Evolutionary conservation across 2,113 vertebrate species (phyloP).

Genomic region (Crotalus tigris): DNA sequence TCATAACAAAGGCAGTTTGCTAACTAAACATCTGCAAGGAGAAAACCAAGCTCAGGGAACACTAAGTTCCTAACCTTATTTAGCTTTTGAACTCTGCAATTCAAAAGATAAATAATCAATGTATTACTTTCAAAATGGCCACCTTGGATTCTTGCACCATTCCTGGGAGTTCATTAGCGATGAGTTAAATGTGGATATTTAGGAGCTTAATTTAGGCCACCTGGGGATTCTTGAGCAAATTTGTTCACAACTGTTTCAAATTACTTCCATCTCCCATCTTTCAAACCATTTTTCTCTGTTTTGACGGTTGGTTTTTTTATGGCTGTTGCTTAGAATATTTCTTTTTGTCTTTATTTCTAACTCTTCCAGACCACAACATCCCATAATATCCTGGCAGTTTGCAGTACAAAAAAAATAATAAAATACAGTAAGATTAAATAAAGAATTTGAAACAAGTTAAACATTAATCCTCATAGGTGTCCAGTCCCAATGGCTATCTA

Average conservation of each 20-base stretch:
- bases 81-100: neutral
- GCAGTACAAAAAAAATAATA: neutral
- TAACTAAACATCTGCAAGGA: neutral
- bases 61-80: neutral
- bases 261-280: neutral
- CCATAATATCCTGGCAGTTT: neutral
- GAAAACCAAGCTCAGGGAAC: neutral
- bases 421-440: neutral
- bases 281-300: neutral
- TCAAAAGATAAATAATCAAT: neutral
- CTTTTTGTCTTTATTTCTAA: neutral
- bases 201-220: conserved; percentile 16
- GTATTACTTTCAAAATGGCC: neutral
- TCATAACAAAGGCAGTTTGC: neutral
- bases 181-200: neutral
- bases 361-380: neutral
- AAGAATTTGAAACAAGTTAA: neutral
- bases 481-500: neutral
- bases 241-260: neutral
- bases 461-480: neutral
- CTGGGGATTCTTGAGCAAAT: neutral
- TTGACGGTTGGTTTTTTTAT: neutral
- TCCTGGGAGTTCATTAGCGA: neutral
- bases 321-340: neutral
- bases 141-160: neutral